Evolutionary conservation across 2,113 vertebrate genomes (phyloP).

Genomic region (Thamnaconus septentrionalis): DNA sequence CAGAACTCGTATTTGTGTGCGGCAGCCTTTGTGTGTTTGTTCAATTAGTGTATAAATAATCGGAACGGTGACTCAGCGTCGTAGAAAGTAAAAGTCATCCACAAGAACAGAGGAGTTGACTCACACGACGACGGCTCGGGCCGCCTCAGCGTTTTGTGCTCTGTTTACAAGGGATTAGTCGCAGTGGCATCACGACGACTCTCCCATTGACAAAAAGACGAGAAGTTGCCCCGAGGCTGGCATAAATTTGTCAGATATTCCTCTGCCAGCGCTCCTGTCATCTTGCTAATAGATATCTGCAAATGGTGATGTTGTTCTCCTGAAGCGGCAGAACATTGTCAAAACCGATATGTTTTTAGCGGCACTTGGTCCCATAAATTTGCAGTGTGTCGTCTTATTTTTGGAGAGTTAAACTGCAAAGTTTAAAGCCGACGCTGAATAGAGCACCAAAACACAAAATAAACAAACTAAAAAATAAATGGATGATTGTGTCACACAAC

Average conservation of each 20-base stretch:
- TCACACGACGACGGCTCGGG: slow-evolving; percentile 63
- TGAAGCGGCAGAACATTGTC: slow-evolving; percentile 53
- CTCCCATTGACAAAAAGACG: slow-evolving; percentile 43
- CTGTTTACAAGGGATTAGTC: slow-evolving; percentile 29
- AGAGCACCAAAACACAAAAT: too few relatives aligned
- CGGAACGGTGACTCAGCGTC: slow-evolving; percentile 56
- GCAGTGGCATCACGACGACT: not conserved
- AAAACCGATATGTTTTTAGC: slow-evolving; percentile 56
- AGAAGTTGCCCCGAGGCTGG: slow-evolving; percentile 12
- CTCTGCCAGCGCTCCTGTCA: slow-evolving; percentile 25
- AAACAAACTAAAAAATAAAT: too few relatives aligned
- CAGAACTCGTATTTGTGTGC: slow-evolving; percentile 3
- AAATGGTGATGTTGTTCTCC: slow-evolving; percentile 29
- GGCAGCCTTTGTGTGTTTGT: slow-evolving; percentile 13
- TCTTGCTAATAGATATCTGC: not conserved
- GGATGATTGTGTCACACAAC: too few relatives aligned
- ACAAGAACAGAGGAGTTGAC: slow-evolving; percentile 67
- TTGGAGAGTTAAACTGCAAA: too few relatives aligned
- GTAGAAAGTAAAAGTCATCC: slow-evolving; percentile 55
- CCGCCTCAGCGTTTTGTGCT: slow-evolving; percentile 39
- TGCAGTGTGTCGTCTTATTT: slow-evolving; percentile 27
- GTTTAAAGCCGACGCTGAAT: too few relatives aligned
- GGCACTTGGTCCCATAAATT: too few relatives aligned
- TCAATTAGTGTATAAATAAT: slow-evolving; percentile 51
- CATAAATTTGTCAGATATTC: slow-evolving; percentile 17